Evolutionary conservation across 2,113 vertebrate species (phyloP).

Genomic region (Marcusenius ussheri): DNA sequence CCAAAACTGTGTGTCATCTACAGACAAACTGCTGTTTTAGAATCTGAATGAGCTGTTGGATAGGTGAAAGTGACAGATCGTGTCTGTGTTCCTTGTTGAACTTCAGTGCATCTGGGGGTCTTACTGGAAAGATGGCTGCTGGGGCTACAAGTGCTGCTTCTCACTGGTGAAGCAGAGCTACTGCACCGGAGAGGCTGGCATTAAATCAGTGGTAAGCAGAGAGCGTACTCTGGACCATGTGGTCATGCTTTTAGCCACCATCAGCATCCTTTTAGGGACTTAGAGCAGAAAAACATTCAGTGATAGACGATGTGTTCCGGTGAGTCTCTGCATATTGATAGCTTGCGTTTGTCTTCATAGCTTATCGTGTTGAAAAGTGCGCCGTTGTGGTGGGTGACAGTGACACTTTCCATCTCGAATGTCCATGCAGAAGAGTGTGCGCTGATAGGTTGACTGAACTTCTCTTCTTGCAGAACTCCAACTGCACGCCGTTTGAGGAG

Average conservation of each 20-base stretch:
- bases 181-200: constrained; percentile 86
- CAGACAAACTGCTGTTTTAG: neutral
- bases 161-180: constrained; percentile 95
- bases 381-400: neutral
- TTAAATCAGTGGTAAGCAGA: constrained; percentile 67
- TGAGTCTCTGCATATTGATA: neutral
- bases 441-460: neutral
- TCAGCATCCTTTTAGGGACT: neutral
- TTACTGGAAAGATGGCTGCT: constrained; percentile 86
- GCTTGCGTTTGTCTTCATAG: neutral
- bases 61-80: neutral
- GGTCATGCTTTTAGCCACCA: neutral
- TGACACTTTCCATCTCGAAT: neutral
- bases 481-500: constrained; percentile 63
- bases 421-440: neutral
- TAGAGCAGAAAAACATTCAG: neutral
- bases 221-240: neutral
- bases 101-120: constrained; percentile 93
- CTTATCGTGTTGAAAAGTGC: neutral
- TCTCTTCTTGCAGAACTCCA: constrained; percentile 37
- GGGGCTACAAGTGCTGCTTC: constrained; percentile 94
- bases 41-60: neutral
- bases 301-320: neutral
- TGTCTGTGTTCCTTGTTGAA: neutral
- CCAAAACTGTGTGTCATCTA: neutral